Conservation (phyloP, 1,140 invertebrate genomes). For the Cyclargus thomasi region DNA sequence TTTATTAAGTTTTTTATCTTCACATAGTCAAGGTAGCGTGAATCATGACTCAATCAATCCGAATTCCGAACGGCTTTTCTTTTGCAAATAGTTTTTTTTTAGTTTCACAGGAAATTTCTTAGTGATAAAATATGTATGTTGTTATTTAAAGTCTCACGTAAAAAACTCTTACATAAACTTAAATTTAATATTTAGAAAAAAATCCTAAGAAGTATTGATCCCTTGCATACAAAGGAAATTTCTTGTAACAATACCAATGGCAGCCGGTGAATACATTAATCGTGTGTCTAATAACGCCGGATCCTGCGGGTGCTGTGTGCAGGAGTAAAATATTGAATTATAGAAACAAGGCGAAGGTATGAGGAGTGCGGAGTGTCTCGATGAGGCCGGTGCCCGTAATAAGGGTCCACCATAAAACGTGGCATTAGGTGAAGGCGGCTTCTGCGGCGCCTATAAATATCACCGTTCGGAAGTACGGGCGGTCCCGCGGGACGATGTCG, state of each 20-base stretch:
- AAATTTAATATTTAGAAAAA: too few relatives aligned
- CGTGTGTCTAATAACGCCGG: background rate
- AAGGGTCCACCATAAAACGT: slow-evolving; percentile 71
- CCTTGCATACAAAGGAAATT: background rate
- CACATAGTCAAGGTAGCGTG: background rate
- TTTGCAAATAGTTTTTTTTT: too few relatives aligned
- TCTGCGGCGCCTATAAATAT: slow-evolving; percentile 73
- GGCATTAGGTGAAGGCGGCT: slow-evolving; percentile 72
- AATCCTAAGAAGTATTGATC: too few relatives aligned
- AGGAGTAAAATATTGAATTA: slow-evolving; percentile 6
- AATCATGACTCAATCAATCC: background rate
- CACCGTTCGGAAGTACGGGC: slow-evolving; percentile 68
- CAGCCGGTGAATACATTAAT: background rate
- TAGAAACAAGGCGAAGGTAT: slow-evolving; percentile 14
- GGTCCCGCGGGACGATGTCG: slow-evolving; percentile 66
- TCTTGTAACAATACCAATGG: background rate
- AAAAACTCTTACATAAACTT: too few relatives aligned
- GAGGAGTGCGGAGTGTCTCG: slow-evolving; percentile 38
- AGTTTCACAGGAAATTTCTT: too few relatives aligned
- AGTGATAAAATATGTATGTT: too few relatives aligned
- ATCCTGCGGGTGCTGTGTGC: background rate
- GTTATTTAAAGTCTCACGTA: too few relatives aligned
- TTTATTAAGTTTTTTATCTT: slow-evolving; percentile 41
- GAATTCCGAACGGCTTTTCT: too few relatives aligned
- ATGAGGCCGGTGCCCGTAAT: slow-evolving; percentile 64